A percentile compares a stretch with the other conserved stretches of the same genome.
phyloP scores from a whole-genome alignment of 64 coral and sea anemone genomes.

The Exaiptasia diaphana region DNA sequence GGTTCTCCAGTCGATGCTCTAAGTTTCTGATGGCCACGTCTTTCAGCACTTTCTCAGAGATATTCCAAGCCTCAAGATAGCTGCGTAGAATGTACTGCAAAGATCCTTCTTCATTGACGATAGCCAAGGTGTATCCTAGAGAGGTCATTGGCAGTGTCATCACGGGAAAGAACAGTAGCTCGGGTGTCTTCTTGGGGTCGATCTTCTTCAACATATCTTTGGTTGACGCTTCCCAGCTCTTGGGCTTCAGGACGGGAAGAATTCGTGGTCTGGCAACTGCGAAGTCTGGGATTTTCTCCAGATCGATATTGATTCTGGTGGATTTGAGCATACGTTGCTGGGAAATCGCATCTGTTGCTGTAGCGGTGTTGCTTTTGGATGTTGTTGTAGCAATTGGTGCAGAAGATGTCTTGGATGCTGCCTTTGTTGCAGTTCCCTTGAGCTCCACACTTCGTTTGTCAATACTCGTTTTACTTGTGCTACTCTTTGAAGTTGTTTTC shows the following conservation, averaged over 20 bases:
- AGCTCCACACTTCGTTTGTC: no score
- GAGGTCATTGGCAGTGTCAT: slow-evolving; percentile 47
- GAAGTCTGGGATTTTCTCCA: slow-evolving; percentile 64
- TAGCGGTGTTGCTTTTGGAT: background rate
- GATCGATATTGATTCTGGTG: slow-evolving; percentile 55
- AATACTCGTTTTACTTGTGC: no score
- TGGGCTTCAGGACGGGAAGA: slow-evolving; percentile 67
- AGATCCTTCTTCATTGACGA: slow-evolving; percentile 34
- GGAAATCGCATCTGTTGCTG: background rate
- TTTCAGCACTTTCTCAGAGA: slow-evolving; percentile 45
- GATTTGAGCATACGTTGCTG: slow-evolving; percentile 41
- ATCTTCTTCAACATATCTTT: slow-evolving; percentile 63
- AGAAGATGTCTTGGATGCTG: background rate
- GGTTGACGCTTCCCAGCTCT: slow-evolving; percentile 59
- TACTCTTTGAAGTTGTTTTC: no score
- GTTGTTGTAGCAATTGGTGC: background rate
- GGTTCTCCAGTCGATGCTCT: slow-evolving; percentile 41
- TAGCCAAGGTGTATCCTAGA: slow-evolving; percentile 74
- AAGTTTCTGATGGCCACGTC: slow-evolving; percentile 70
- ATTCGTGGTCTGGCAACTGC: slow-evolving; percentile 54
- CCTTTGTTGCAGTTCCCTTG: background rate
- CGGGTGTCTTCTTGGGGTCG: slow-evolving; percentile 40
- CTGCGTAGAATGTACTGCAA: slow-evolving; percentile 61
- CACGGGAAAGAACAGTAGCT: slow-evolving; percentile 60
- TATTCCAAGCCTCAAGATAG: slow-evolving; percentile 74